Conservation (phyloP, 2,888 invertebrate species). For the Crossocerus cetratus region DNA sequence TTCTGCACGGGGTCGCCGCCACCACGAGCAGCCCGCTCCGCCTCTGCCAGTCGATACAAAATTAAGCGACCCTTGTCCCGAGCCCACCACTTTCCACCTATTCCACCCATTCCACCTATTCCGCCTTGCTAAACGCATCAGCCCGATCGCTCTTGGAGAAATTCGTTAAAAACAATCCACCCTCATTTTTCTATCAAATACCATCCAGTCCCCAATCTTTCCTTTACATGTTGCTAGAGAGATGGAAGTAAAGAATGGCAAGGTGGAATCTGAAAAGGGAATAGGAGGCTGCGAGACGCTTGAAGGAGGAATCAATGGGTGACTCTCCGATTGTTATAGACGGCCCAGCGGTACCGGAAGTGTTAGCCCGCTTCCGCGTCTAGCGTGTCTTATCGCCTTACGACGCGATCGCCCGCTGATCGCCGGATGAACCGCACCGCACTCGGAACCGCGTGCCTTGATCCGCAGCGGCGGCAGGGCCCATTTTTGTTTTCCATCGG, state of each 20-base stretch:
- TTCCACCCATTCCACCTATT: slow-evolving; percentile 15
- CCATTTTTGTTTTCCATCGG: not conserved
- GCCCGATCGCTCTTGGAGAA: too few species aligned
- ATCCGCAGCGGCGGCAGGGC: too few species aligned
- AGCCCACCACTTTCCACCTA: slow-evolving; percentile 14
- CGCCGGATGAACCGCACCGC: too few species aligned
- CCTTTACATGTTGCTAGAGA: not conserved
- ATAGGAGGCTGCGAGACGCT: slow-evolving; percentile 13
- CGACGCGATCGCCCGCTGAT: not conserved
- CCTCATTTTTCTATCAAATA: not conserved
- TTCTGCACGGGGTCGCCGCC: slow-evolving; percentile 44
- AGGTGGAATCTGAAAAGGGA: not conserved
- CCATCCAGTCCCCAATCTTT: not conserved
- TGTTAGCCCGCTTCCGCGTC: slow-evolving; percentile 41
- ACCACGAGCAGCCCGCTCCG: slow-evolving; percentile 33
- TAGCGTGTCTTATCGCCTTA: slow-evolving; percentile 28
- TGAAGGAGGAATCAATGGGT: slow-evolving; percentile 43
- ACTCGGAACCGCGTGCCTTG: too few species aligned
- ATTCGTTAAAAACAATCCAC: not conserved
- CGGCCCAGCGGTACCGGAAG: slow-evolving; percentile 38
- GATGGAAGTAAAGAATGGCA: not conserved
- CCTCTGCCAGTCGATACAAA: slow-evolving; percentile 52
- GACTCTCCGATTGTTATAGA: slow-evolving; percentile 41
- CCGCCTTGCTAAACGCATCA: too few species aligned
- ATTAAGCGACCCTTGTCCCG: slow-evolving; percentile 47